Evolutionary conservation across 2,888 invertebrate genomes (phyloP), one percentile per base, ranked within the genome.

Genomic region (Helleia helle): DNA sequence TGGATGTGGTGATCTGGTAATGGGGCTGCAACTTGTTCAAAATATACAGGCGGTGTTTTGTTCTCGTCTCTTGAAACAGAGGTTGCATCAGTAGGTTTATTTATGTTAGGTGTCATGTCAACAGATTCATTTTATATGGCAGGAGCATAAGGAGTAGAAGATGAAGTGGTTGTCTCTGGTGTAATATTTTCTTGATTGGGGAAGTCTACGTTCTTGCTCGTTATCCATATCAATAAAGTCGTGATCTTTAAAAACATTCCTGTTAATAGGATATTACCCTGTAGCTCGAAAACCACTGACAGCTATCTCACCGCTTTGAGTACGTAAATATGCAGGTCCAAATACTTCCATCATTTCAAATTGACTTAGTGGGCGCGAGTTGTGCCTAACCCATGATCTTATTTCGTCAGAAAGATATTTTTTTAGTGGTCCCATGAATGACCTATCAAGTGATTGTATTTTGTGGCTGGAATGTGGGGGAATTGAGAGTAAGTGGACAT

Each of bases 391-490:
- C 14, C 14, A n/a, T n/a, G n/a, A 30, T 7, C 14, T 15, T 7
- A 14, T 30, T 30, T 17, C 30, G 6, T 13, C 15, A 2, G 30
- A 30, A 30, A 30, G 30, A 3, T 9, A 15, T 30, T n/a, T 14
- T 30, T 14, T n/a, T n/a, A 2, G 27, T 11, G 38, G 38, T 1
- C 14, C 26, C 27, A 38, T 38, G n/a, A 26, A 26, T 38, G 27
- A 25, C 7, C 13, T 26, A 38, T 13, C 26, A 18, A 18, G 18
- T 3, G 3, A 18, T 18, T 18, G 18, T 18, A 4, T 18, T 18
- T 18, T 18, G 6, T 18, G 18, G 18, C 18, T 18, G 18, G 6
- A 18, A 18, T 18, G 18, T 18, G 18, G 18, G 18, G 18, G 18
- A 4, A 18, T 18, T 6, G 18, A 18, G 4, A 18, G 18, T 18